phyloP scores from a whole-genome alignment of 2,113 vertebrate species.

The Pituophis catenifer region DNA sequence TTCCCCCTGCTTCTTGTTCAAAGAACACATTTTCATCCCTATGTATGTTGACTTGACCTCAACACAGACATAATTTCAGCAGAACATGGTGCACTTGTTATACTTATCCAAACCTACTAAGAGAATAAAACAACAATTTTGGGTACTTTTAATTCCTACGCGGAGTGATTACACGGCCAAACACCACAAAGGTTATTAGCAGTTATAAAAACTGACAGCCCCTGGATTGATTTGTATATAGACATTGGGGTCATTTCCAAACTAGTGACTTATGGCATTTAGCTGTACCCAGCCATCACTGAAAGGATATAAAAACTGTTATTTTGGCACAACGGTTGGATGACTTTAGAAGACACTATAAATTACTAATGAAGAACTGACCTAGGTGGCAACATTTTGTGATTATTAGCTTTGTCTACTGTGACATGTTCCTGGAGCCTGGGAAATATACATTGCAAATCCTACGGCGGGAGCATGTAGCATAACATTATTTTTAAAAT shows the following conservation, averaged over 20 bases:
- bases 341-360: background rate
- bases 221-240: background rate
- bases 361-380: background rate
- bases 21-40: background rate
- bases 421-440: background rate
- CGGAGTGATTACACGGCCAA: background rate
- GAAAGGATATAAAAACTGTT: background rate
- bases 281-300: background rate
- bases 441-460: background rate
- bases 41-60: background rate
- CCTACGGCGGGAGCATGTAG: background rate
- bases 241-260: background rate
- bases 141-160: background rate
- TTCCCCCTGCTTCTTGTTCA: background rate
- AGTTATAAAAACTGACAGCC: background rate
- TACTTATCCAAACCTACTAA: background rate
- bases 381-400: background rate
- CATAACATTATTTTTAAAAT: background rate
- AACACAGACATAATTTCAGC: background rate
- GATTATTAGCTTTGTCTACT: background rate
- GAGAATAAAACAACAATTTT: background rate
- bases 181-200: background rate
- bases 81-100: background rate
- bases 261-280: background rate
- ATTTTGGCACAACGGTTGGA: background rate